A percentile compares a stretch with the other conserved stretches of the same genome.
Conservation (phyloP, 2,888 invertebrate genomes). For the Sericinus montela region DNA sequence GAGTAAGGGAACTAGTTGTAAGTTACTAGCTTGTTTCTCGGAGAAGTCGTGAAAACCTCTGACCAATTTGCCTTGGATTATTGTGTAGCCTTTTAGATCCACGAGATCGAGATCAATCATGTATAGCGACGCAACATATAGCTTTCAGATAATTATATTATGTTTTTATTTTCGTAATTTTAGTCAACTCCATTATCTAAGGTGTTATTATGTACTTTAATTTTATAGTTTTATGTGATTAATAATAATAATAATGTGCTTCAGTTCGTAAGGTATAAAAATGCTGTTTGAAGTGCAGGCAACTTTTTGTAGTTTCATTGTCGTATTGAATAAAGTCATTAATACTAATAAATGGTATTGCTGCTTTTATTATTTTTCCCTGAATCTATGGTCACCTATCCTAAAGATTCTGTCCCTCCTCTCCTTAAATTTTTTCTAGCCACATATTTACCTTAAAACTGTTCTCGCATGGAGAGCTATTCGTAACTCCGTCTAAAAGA, state of each 20-base stretch:
- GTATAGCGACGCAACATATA: conserved; percentile 68
- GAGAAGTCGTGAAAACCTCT: conserved; percentile 68
- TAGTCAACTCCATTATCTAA: conserved; percentile 63
- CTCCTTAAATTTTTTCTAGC: no score
- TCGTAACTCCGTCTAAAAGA: no score
- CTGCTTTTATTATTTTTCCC: no score
- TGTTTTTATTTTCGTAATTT: conserved; percentile 72
- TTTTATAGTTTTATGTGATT: conserved; percentile 64
- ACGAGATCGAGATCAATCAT: conserved; percentile 71
- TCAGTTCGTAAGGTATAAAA: conserved; percentile 72
- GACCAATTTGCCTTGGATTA: conserved; percentile 79
- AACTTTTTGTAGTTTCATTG: conserved; percentile 80
- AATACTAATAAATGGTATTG: conserved; percentile 57
- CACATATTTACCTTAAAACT: no score
- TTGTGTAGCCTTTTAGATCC: conserved; percentile 73
- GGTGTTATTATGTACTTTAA: conserved; percentile 59
- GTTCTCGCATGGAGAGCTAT: no score
- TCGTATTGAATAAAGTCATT: conserved; percentile 79
- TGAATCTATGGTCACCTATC: no score
- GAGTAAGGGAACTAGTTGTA: conserved; percentile 63
- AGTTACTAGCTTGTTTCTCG: conserved; percentile 71
- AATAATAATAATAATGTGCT: conserved; percentile 67
- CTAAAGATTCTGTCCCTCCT: no score
- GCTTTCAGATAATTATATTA: conserved; percentile 58
- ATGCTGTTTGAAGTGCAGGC: conserved; percentile 77